Evolutionary conservation across 2,888 invertebrate species (phyloP).

Genomic region (Dendrolimus houi): DNA sequence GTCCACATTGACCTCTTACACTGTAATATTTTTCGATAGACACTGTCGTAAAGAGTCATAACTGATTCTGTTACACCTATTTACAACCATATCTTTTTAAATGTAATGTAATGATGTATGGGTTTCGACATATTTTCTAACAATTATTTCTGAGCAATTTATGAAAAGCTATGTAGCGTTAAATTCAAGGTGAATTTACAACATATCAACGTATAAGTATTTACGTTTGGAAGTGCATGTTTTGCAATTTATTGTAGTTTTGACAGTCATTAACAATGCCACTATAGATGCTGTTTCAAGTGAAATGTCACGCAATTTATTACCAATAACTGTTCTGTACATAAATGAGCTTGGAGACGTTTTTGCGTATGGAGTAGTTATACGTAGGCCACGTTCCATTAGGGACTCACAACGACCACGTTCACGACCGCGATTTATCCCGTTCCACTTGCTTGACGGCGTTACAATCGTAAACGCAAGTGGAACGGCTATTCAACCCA

Average conservation of each 20-base stretch:
- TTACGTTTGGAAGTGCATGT: conserved; percentile 5
- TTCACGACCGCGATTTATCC: too few relatives aligned
- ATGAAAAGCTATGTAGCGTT: conserved; percentile 3
- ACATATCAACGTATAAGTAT: conserved; percentile 14
- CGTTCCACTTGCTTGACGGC: too few relatives aligned
- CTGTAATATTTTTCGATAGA: background rate
- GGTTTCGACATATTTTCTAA: background rate
- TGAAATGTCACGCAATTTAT: too few relatives aligned
- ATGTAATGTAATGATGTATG: background rate
- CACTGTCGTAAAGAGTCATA: background rate
- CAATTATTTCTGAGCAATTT: background rate
- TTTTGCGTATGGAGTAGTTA: too few relatives aligned
- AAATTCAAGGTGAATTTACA: conserved; percentile 28
- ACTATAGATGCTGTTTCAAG: background rate
- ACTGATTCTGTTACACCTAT: background rate
- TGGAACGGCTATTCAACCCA: too few relatives aligned
- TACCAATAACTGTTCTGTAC: too few relatives aligned
- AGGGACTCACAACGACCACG: too few relatives aligned
- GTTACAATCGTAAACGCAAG: too few relatives aligned
- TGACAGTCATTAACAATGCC: conserved; percentile 10
- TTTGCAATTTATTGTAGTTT: conserved; percentile 18
- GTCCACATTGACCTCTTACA: background rate
- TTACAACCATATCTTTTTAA: background rate
- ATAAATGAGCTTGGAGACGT: too few relatives aligned
- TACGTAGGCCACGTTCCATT: too few relatives aligned